Evolutionary conservation across 2,797 vertebrate species (phyloP).

Genomic region (Pithecia hirsuta): DNA sequence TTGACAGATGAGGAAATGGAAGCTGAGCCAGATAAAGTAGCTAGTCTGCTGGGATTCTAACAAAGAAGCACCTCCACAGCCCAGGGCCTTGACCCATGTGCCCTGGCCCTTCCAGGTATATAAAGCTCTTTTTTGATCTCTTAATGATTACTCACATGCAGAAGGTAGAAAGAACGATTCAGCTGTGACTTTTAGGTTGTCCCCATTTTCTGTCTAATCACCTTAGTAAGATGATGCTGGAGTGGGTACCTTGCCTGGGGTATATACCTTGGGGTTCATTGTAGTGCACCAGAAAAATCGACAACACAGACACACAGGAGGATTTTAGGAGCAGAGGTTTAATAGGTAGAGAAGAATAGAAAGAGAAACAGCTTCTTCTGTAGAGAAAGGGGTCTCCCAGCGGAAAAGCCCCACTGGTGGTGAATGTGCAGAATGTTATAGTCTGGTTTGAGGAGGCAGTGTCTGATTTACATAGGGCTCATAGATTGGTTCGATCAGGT

Average conservation of each 20-base stretch:
- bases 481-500: neutral
- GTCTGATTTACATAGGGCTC: neutral
- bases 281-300: neutral
- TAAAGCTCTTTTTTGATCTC: neutral
- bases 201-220: rapidly evolving
- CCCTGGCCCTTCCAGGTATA: neutral
- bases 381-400: neutral
- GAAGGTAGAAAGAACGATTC: neutral
- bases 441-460: neutral
- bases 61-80: neutral
- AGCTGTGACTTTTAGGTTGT: neutral
- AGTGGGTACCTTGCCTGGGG: neutral
- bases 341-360: neutral
- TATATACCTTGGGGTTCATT: neutral
- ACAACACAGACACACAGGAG: neutral
- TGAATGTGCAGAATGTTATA: neutral
- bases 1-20: neutral
- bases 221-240: neutral
- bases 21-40: neutral
- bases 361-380: neutral
- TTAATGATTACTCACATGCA: neutral
- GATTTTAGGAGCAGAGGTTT: neutral
- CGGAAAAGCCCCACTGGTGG: neutral
- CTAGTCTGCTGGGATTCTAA: neutral
- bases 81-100: neutral